Conservation (phyloP, 2,797 vertebrate genomes). For the Typhlichthys subterraneus region DNA sequence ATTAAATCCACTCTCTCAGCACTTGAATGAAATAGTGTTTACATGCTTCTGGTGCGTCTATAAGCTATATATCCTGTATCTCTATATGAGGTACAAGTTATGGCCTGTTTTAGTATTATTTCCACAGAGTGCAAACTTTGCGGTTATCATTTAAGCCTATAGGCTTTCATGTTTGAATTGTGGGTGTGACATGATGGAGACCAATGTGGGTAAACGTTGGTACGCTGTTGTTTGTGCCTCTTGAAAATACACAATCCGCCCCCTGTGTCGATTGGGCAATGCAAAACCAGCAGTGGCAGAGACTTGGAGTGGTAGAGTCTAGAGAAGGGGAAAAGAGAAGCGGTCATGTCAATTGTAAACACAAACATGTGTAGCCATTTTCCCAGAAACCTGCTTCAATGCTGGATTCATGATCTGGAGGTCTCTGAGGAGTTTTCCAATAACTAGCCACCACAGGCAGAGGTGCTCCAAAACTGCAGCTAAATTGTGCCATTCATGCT, state of each 20-base stretch:
- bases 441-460: constrained; percentile 60
- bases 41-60: too few relatives aligned
- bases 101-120: constrained; percentile 13
- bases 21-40: too few relatives aligned
- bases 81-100: constrained; percentile 28
- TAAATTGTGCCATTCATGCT: constrained; percentile 78
- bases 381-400: constrained; percentile 72
- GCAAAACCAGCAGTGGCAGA: constrained; percentile 15
- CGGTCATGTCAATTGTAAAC: constrained; percentile 62
- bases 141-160: constrained; percentile 23
- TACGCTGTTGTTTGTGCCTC: constrained; percentile 4
- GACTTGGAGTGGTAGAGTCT: constrained; percentile 12
- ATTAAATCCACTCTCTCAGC: too few relatives aligned
- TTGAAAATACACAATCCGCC: constrained; percentile 5
- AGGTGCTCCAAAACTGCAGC: constrained; percentile 38
- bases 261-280: constrained; percentile 26
- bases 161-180: constrained; percentile 17
- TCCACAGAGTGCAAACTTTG: constrained; percentile 13
- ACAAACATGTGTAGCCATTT: constrained; percentile 60
- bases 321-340: constrained; percentile 5
- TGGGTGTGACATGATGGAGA: constrained; percentile 24
- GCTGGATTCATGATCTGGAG: constrained; percentile 71
- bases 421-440: constrained; percentile 74
- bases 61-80: background rate
- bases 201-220: too few relatives aligned